Evolutionary conservation across 2,888 invertebrate species (phyloP).

Genomic region (Calliopum simillimum): DNA sequence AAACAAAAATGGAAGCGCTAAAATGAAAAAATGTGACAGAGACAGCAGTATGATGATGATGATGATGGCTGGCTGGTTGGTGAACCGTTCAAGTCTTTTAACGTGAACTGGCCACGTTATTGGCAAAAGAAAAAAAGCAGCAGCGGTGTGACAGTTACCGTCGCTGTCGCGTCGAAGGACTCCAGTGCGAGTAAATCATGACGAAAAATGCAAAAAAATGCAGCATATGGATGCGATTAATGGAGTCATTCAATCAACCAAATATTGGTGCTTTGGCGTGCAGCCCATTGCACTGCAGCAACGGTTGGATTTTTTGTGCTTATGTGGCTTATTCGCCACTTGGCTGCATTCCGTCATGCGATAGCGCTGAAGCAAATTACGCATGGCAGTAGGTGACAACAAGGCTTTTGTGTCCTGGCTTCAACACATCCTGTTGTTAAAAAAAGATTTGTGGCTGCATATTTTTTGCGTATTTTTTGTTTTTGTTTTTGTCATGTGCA

Average conservation of each 20-base stretch:
- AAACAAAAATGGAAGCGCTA: constrained; percentile 46
- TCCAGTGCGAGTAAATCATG: constrained; percentile 18
- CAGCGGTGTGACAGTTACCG: constrained; percentile 1
- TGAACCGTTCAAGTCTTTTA: constrained; percentile 40
- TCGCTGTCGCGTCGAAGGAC: background rate
- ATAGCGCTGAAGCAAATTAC: constrained; percentile 13
- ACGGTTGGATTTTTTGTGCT: constrained; percentile 10
- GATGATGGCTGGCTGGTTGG: constrained; percentile 9
- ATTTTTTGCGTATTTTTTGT: too few relatives aligned
- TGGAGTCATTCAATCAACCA: constrained; percentile 60
- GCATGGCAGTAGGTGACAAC: constrained; percentile 18
- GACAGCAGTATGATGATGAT: background rate
- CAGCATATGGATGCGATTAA: constrained; percentile 54
- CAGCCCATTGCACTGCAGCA: constrained; percentile 56
- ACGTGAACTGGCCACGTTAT: background rate
- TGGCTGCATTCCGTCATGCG: constrained; percentile 25
- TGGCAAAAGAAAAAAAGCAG: constrained; percentile 43
- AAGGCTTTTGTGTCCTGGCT: constrained; percentile 8
- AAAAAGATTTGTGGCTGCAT: background rate
- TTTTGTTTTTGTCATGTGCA: constrained; percentile 2
- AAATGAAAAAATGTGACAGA: constrained; percentile 40
- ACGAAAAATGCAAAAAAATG: constrained; percentile 21
- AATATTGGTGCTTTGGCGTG: constrained; percentile 58
- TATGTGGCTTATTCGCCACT: constrained; percentile 9
- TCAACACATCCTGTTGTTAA: constrained; percentile 11